Evolutionary conservation across 2,113 vertebrate genomes (phyloP).

Genomic region (Siphamia tubifer): DNA sequence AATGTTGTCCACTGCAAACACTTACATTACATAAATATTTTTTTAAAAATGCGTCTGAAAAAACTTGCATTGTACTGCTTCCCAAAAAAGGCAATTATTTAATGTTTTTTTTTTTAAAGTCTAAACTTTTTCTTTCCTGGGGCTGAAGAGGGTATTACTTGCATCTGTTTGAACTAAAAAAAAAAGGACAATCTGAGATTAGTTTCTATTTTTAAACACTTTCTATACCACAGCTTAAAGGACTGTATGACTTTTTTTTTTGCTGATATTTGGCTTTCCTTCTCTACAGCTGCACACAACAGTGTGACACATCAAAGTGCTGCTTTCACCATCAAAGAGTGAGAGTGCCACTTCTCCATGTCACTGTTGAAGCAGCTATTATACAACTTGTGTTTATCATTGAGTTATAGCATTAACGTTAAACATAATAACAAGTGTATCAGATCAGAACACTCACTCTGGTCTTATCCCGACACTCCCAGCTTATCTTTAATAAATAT

Average conservation of each 20-base stretch:
- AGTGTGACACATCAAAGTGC: constrained; percentile 46
- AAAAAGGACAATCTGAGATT: no score
- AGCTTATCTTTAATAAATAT: constrained; percentile 61
- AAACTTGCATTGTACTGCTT: no score
- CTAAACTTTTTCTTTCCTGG: no score
- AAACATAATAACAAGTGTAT: constrained; percentile 59
- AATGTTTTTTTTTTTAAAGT: no score
- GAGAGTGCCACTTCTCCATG: constrained; percentile 50
- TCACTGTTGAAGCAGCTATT: constrained; percentile 41
- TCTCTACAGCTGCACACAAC: constrained; percentile 7
- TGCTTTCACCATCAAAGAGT: constrained; percentile 44
- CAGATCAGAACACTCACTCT: constrained; percentile 43
- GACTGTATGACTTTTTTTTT: neutral
- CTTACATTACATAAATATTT: no score
- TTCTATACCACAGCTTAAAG: neutral
- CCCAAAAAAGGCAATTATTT: no score
- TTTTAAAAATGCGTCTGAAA: no score
- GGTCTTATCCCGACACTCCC: constrained; percentile 58
- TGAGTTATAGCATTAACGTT: constrained; percentile 47
- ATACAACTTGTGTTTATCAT: constrained; percentile 48
- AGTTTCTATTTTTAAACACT: no score
- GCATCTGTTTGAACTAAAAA: no score
- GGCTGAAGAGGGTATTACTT: no score
- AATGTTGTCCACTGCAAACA: no score
- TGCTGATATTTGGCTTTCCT: constrained; percentile 5